phyloP scores from a whole-genome alignment of 2,888 invertebrate species.

The Hirtodrosophila histrioides region DNA sequence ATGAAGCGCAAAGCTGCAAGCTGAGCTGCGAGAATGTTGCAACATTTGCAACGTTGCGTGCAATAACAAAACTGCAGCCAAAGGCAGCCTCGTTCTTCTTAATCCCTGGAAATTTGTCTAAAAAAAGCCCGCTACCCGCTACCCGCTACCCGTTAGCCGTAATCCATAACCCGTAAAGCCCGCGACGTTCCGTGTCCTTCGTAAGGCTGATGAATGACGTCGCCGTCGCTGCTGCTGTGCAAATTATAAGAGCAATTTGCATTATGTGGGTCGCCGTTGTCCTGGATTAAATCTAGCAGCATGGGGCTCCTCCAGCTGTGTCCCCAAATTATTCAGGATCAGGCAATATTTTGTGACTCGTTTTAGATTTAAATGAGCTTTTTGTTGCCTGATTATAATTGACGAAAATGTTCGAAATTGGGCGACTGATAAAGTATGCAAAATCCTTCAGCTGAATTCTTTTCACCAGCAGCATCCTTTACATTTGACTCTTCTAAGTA shows the following conservation, averaged over 20 bases:
- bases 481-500: no score
- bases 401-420: not conserved
- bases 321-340: constrained; percentile 37
- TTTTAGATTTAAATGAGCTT: constrained; percentile 33
- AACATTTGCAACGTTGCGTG: constrained; percentile 53
- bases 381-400: constrained; percentile 31
- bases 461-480: no score
- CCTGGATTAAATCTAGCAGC: constrained; percentile 25
- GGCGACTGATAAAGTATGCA: no score
- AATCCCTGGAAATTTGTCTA: constrained; percentile 73
- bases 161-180: constrained; percentile 14
- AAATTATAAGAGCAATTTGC: constrained; percentile 83
- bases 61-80: constrained; percentile 21
- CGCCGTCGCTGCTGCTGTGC: constrained; percentile 59
- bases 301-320: constrained; percentile 1
- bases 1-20: constrained; percentile 67
- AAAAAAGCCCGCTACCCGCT: constrained; percentile 24
- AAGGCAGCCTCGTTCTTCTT: constrained; percentile 36
- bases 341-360: constrained; percentile 23
- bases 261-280: constrained; percentile 70
- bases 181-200: constrained; percentile 39
- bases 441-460: no score
- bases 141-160: not conserved
- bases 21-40: constrained; percentile 62
- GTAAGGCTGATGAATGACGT: constrained; percentile 71